Conservation (phyloP, 2,888 invertebrate genomes). For the Torymus tubicola region DNA sequence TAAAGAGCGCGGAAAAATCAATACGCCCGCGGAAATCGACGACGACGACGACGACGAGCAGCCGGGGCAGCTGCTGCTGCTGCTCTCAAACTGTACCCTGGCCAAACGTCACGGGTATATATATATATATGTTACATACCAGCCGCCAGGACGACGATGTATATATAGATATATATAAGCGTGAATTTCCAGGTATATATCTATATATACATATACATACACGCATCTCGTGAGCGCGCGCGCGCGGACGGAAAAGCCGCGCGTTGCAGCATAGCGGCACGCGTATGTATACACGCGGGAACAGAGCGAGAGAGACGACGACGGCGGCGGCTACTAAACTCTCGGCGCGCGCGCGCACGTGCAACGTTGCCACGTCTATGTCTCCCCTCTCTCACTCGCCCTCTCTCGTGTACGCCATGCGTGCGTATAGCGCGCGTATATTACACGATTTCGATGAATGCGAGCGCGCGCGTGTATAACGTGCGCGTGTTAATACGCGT, state of each 20-base stretch:
- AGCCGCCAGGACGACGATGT: too few species aligned
- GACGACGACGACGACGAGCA: background rate
- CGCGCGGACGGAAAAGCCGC: conserved; percentile 40
- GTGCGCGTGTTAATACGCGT: too few species aligned
- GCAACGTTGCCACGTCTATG: conserved; percentile 67
- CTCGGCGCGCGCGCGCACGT: conserved; percentile 52
- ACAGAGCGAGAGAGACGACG: conserved; percentile 49
- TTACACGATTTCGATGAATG: background rate
- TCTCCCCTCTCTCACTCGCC: conserved; percentile 8
- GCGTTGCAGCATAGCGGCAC: background rate
- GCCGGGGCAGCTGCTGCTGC: background rate
- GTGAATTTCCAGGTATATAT: too few species aligned
- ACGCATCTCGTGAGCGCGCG: background rate
- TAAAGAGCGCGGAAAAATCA: conserved; percentile 20
- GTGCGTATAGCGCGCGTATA: background rate
- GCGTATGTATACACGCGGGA: background rate
- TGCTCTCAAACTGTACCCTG: too few species aligned
- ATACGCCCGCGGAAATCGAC: conserved; percentile 39
- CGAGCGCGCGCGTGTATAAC: too few species aligned
- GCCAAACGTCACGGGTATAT: too few species aligned
- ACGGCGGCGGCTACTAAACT: conserved; percentile 66
- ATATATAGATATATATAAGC: too few species aligned
- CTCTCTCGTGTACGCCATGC: background rate
- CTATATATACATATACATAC: too few species aligned
- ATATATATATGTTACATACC: too few species aligned